Evolutionary conservation across 2,888 invertebrate genomes (phyloP), one percentile per base, ranked within the genome.

Genomic region (Byasa hedistus): DNA sequence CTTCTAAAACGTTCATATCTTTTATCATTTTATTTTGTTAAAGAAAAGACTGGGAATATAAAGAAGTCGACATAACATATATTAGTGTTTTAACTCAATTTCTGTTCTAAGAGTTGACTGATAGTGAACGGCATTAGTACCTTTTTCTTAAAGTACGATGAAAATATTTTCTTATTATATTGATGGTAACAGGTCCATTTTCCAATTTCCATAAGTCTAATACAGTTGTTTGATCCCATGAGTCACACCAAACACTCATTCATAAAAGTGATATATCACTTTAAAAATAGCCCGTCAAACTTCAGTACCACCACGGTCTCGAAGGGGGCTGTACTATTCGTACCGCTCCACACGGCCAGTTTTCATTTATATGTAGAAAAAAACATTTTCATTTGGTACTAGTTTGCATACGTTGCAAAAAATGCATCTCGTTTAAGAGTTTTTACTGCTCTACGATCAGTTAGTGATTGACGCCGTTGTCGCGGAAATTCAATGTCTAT

Each of bases 281-380:
- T 69, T 64, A 69, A 64, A 70, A 73, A 73, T 72, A 72, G 70
- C 62, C 19, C 65, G 67, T 66, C 69, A 63, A 61, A 60, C 68
- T 65, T 70, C 71, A 69, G 72, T 72, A 61, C 52, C 51, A 55
- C 32, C 66, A 59, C 62, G 66, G 27, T 58, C 55, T 58, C 54
- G 36, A 27, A 17, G 61, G 22, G 57, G 32, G 52, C 62, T 62
- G 61, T 52, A 61, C 65, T 57, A 61, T 32, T 44, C 54, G 65
- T 61, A 55, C 39, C 64, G 51, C 39, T 52, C 8, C 48, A 19
- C 58, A 27, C 24, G 52, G 51, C 32, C n/a, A 48, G 27, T 36
- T 32, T 57, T 51, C n/a, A 57, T 51, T 65, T 27, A 23, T 10
- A 22, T 48, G 36, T 57, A 48, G 36, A 56, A 32, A 36, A n/a